Percentiles rank a stretch among this genome's conserved stretches.
Conservation (phyloP, 2,113 vertebrate genomes). For the Melanerpes formicivorus region DNA sequence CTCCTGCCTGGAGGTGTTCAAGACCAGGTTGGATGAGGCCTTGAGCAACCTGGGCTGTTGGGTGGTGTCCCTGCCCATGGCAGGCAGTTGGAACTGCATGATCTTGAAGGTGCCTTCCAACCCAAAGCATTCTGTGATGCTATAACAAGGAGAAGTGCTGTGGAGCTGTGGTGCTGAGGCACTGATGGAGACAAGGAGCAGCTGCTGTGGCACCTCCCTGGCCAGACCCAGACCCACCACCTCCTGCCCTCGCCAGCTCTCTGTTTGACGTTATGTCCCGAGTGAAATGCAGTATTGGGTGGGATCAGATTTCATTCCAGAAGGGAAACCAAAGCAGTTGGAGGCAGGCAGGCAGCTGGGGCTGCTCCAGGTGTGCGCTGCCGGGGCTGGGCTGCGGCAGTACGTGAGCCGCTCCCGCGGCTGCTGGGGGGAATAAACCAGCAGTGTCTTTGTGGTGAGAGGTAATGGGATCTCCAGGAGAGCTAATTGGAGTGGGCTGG, state of each 20-base stretch:
- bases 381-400: not conserved
- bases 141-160: not conserved
- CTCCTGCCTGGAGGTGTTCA: too few species aligned
- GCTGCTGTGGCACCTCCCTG: not conserved
- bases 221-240: not conserved
- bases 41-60: too few species aligned
- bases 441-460: slow-evolving; percentile 43
- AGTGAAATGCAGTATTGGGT: not conserved
- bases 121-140: too few species aligned
- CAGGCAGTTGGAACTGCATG: too few species aligned
- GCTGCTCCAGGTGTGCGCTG: slow-evolving; percentile 59
- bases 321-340: not conserved
- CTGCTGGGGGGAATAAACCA: not conserved
- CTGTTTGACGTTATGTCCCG: not conserved
- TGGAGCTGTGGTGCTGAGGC: rapidly evolving
- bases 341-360: slow-evolving; percentile 3
- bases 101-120: too few species aligned
- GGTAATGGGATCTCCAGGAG: slow-evolving; percentile 64
- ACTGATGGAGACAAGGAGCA: not conserved
- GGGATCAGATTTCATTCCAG: not conserved
- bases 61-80: too few species aligned
- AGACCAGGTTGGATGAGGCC: too few species aligned
- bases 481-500: slow-evolving; percentile 16
- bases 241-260: not conserved
- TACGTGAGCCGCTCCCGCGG: not conserved